A percentile compares a stretch with the other conserved stretches of the same genome.
Evolutionary conservation across 2,797 vertebrate genomes (phyloP).

Genomic region (Xiphorhynchus erythropygius): DNA sequence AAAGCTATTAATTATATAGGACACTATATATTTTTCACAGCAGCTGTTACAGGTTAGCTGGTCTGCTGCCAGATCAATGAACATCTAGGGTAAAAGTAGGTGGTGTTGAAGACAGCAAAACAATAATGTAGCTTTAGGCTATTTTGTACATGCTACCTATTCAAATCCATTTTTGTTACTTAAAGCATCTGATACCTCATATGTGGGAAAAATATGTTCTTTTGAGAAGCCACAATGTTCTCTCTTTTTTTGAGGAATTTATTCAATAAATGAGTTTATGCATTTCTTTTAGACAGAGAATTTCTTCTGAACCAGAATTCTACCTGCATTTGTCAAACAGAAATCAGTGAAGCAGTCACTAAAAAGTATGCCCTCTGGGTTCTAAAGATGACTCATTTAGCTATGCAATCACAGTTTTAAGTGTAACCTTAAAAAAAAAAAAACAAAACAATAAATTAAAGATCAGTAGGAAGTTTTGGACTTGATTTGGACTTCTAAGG

Average conservation of each 20-base stretch:
- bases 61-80: neutral
- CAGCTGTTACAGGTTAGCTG: neutral
- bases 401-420: neutral
- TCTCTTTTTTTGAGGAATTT: neutral
- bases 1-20: neutral
- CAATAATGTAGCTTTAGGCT: neutral
- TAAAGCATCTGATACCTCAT: neutral
- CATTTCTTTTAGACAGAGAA: neutral
- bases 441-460: neutral
- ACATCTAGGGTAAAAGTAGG: neutral
- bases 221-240: neutral
- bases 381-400: neutral
- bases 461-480: neutral
- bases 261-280: neutral
- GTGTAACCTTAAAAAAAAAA: neutral
- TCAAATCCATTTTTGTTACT: neutral
- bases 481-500: too few relatives aligned
- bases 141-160: neutral
- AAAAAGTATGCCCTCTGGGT: neutral
- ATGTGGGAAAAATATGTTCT: neutral
- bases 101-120: neutral
- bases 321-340: neutral
- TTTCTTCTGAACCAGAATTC: neutral
- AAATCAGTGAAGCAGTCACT: neutral
- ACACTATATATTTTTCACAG: neutral